Conservation (phyloP, 2,113 vertebrate genomes). For the Mormyrus iriodes region DNA sequence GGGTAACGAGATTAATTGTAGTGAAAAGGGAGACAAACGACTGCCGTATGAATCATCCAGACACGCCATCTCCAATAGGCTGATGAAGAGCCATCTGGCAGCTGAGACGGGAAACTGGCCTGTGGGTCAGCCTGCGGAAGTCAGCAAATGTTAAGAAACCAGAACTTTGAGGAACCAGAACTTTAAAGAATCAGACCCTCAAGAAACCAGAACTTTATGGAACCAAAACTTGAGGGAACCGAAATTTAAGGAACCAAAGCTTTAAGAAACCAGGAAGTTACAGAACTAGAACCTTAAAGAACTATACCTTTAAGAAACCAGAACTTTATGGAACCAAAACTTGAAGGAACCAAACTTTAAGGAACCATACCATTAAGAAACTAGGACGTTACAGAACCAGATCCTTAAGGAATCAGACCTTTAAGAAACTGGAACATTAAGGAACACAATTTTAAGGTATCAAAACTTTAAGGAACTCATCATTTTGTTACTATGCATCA, state of each 20-base stretch:
- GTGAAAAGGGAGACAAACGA: background rate
- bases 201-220: background rate
- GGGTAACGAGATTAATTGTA: slow-evolving; percentile 23
- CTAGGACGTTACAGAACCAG: background rate
- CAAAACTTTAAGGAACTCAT: background rate
- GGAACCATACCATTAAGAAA: background rate
- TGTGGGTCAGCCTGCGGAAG: background rate
- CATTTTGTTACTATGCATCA: background rate
- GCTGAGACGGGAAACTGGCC: background rate
- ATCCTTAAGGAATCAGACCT: no score
- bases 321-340: background rate
- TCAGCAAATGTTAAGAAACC: background rate
- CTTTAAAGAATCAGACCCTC: background rate
- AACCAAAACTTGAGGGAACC: background rate
- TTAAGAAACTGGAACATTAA: background rate
- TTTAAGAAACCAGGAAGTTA: background rate
- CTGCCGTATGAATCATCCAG: slow-evolving; percentile 6
- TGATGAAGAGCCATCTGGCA: slow-evolving; percentile 1
- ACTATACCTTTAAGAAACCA: background rate
- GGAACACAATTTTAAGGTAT: background rate
- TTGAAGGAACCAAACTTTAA: background rate
- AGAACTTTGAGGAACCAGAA: background rate
- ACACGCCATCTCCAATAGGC: background rate
- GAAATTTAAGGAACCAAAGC: background rate
- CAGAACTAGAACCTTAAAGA: background rate